A percentile compares a stretch with the other conserved stretches of the same genome.
These are phyloP conservation scores for Cyrtodaria siliqua DNA, from an alignment of 2,888 invertebrate species.

Conservation along the genomic window DNA sequence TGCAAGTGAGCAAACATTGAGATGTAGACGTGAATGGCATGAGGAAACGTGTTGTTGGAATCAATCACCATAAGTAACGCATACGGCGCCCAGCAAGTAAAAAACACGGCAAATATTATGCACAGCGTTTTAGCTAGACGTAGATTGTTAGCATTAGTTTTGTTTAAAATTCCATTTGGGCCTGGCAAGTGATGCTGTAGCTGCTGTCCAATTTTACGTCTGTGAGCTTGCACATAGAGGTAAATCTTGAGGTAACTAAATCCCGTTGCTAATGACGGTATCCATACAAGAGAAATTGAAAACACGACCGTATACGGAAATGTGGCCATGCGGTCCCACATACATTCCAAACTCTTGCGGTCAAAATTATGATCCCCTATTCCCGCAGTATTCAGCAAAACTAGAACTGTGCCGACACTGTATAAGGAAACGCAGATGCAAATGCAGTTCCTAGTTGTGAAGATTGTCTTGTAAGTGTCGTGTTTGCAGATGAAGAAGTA, in stretches of 20 bases:
- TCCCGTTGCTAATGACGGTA: slow-evolving; percentile 69
- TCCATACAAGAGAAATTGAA: slow-evolving; percentile 71
- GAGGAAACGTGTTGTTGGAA: too few species aligned
- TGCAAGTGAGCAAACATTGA: too few species aligned
- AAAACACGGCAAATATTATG: slow-evolving; percentile 75
- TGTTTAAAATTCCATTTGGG: too few species aligned
- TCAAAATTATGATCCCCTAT: slow-evolving; percentile 74
- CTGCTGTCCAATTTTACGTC: slow-evolving; percentile 35
- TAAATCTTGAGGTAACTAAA: slow-evolving; percentile 69
- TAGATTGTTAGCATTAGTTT: too few species aligned
- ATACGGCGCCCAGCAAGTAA: slow-evolving; percentile 78
- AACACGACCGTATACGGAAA: slow-evolving; percentile 74
- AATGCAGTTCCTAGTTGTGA: slow-evolving; percentile 62
- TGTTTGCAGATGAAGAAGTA: slow-evolving; percentile 76
- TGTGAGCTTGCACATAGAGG: slow-evolving; percentile 48
- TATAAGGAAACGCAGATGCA: slow-evolving; percentile 66
- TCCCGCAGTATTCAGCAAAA: slow-evolving; percentile 67
- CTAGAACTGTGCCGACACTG: slow-evolving; percentile 64
- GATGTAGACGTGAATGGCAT: too few species aligned
- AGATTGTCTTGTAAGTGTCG: too few species aligned
- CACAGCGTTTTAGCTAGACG: slow-evolving; percentile 72
- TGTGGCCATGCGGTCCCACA: too few species aligned
- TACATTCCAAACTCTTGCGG: slow-evolving; percentile 72
- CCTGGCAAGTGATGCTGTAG: too few species aligned
- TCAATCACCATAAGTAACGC: too few species aligned